These are phyloP conservation scores for Drosophila diplacantha DNA, from an alignment of 2,888 invertebrate genomes.

Conservation along the genomic window DNA sequence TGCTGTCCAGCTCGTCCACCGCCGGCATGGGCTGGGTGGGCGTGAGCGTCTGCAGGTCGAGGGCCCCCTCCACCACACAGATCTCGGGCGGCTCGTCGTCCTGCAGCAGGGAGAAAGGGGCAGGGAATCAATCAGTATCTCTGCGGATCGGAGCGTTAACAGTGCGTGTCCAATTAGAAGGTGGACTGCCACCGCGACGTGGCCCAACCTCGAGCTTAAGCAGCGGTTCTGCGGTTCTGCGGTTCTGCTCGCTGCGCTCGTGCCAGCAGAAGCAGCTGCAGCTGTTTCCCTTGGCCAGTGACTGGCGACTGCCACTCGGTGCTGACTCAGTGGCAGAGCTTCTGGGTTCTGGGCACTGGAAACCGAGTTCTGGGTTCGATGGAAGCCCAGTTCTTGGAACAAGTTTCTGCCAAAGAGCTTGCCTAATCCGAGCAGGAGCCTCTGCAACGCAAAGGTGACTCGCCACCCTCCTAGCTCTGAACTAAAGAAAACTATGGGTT, in stretches of 20 bases:
- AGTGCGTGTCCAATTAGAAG: slow-evolving; percentile 68
- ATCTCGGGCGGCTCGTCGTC: slow-evolving; percentile 98
- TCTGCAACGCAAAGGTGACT: background rate
- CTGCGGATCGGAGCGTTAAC: slow-evolving; percentile 36
- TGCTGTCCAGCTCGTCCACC: slow-evolving; percentile 93
- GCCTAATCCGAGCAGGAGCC: background rate
- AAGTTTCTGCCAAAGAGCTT: background rate
- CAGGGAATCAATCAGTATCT: background rate
- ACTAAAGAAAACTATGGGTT: background rate
- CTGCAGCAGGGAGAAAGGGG: slow-evolving; percentile 77
- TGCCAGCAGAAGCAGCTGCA: background rate
- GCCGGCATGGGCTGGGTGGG: slow-evolving; percentile 96
- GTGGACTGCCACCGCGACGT: background rate
- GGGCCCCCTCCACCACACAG: slow-evolving; percentile 93
- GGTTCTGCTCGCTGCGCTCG: slow-evolving; percentile 17
- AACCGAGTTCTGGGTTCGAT: background rate
- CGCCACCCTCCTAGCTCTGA: background rate
- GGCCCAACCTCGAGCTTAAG: slow-evolving; percentile 8
- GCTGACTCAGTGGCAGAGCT: background rate
- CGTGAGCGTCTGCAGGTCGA: slow-evolving; percentile 91
- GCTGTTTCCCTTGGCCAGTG: slow-evolving; percentile 10
- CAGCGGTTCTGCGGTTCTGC: slow-evolving; percentile 23
- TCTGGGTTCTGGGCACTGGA: background rate
- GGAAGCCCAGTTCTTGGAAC: background rate
- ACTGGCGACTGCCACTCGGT: background rate